Base-by-base conservation (phyloP, 1,140 invertebrate genomes). In the Diorhabda carinulata region DNA sequence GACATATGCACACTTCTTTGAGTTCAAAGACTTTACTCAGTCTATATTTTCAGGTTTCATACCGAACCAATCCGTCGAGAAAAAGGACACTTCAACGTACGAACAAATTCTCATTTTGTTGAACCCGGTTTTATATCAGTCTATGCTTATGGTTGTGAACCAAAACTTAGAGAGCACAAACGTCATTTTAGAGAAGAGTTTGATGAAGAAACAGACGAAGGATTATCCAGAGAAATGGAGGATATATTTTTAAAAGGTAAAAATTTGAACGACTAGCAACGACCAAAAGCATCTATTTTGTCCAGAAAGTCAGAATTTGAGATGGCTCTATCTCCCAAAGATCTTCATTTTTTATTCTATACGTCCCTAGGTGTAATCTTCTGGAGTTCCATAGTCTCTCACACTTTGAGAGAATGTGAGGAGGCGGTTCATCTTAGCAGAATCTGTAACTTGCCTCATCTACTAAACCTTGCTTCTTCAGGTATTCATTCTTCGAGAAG, bases 101-200 rank as follows among this genome's bases (percentile, higher is more conserved):
- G 89, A 77, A 93, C 91, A 0, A 90, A 92, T 73, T 92, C 91
- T 0, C 91, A 91, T 74, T 93, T 93, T 71, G 84, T 92, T 0
- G 91, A 93, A 76, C 91, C 91, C 0, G 88, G 91, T 43, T 93
- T 92, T 70, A 90, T 92, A 40, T 92, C 90, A 8, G 90, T 93
- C 0, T 93, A 93, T 76, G 91, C 91, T 2, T 92, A 93, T 63
- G 91, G 90, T 2, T 94, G 92, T 76, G 86, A 89, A 75, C 85
- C 72, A 62, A 73, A 63, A 74, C 79, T 74, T 69, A 67, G 64
- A 79, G 77, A 78, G 78, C 81, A 82, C 79, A 77, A 74, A 73
- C 77, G 71, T 78, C 81, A 76, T 76, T 83, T 57, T 64, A 76
- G 67, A 72, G 83, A 85, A 43, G 82, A 86, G 57, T 76, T 66